A percentile compares a stretch with the other conserved stretches of the same genome.
Conservation (phyloP, 1,140 invertebrate species). For the Hirudo medicinalis region DNA sequence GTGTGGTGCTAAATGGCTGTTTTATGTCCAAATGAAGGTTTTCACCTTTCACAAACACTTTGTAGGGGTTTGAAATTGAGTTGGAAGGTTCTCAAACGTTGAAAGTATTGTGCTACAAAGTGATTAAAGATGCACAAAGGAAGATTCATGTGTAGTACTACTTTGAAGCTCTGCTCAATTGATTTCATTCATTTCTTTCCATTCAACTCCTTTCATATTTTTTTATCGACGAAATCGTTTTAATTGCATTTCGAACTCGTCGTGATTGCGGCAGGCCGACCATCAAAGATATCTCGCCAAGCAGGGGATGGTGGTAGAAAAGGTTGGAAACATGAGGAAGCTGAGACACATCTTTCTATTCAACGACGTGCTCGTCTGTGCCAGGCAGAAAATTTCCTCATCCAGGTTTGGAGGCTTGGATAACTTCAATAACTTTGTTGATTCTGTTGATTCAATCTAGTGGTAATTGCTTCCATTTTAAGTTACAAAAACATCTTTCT, state of each 20-base stretch:
- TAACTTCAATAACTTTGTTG: neutral
- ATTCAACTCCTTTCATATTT: too few species aligned
- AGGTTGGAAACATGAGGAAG: conserved; percentile 62
- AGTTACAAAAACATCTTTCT: too few species aligned
- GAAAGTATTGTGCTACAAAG: conserved; percentile 66
- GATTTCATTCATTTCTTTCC: too few species aligned
- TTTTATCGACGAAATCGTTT: too few species aligned
- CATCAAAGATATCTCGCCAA: conserved; percentile 76
- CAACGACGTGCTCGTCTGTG: conserved; percentile 84
- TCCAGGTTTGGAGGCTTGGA: neutral
- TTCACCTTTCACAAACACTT: conserved; percentile 1
- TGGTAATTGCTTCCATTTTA: too few species aligned
- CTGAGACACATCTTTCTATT: conserved; percentile 81
- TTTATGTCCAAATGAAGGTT: conserved; percentile 1
- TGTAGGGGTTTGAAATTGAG: conserved; percentile 73
- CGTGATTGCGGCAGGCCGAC: conserved; percentile 48
- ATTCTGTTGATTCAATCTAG: neutral
- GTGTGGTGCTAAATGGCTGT: too few species aligned
- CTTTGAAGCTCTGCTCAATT: too few species aligned
- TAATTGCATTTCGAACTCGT: too few species aligned
- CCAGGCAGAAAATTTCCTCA: conserved; percentile 65
- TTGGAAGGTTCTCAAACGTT: conserved; percentile 80
- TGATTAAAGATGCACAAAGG: conserved; percentile 6
- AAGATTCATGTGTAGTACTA: too few species aligned
- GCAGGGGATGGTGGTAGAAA: conserved; percentile 83